A percentile compares a stretch with the other conserved stretches of the same genome.
Evolutionary conservation across 2,113 vertebrate genomes (phyloP).

Genomic region (Macaca nemestrina): DNA sequence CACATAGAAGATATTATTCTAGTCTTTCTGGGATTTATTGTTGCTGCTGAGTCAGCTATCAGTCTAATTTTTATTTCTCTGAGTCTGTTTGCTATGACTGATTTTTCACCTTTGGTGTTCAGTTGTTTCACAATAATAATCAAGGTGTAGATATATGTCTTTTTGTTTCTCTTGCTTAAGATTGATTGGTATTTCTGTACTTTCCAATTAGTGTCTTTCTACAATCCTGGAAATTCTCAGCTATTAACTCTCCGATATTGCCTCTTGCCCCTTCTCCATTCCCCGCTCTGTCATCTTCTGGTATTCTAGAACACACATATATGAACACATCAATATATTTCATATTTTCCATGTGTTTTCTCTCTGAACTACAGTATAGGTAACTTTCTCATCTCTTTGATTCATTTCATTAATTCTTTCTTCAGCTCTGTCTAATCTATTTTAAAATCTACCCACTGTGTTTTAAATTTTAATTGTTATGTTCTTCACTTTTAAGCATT

Average conservation of each 20-base stretch:
- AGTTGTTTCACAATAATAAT: not conserved
- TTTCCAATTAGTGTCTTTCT: not conserved
- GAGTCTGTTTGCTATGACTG: not conserved
- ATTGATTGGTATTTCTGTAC: not conserved
- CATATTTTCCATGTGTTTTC: not conserved
- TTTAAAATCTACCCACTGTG: not conserved
- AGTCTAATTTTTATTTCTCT: conserved; percentile 8
- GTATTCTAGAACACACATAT: not conserved
- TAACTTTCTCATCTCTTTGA: conserved; percentile 13
- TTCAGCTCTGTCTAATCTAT: not conserved
- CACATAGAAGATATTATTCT: not conserved
- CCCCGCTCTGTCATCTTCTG: not conserved
- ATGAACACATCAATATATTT: not conserved
- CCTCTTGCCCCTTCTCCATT: not conserved
- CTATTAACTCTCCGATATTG: not conserved
- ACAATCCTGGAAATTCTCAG: not conserved
- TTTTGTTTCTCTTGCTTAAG: not conserved
- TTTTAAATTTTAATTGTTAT: not conserved
- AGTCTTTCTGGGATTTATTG: not conserved
- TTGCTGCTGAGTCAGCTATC: not conserved
- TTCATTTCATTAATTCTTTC: conserved; percentile 33
- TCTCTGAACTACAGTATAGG: not conserved
- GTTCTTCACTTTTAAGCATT: not conserved
- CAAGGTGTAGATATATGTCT: not conserved
- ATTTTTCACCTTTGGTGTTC: not conserved